A percentile compares a stretch with the other conserved stretches of the same genome.
These are phyloP conservation scores for Porites divaricata DNA, from an alignment of 92 coral and sea anemone genomes.

Conservation along the genomic window DNA sequence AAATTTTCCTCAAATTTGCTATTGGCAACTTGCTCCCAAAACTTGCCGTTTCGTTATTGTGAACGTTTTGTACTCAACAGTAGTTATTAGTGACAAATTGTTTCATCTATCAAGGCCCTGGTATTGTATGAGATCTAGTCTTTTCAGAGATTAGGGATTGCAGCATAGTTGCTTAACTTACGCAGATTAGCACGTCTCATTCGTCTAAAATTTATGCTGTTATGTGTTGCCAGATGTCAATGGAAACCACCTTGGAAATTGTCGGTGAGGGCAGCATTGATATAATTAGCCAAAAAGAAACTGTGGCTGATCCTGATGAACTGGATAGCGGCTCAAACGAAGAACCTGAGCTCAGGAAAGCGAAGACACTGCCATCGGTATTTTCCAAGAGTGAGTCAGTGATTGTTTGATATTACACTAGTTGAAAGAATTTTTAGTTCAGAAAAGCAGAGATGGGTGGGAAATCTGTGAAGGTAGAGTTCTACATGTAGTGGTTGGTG, in stretches of 20 bases:
- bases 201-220: not conserved
- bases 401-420: not conserved
- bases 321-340: not conserved
- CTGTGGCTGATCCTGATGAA: not conserved
- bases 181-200: not conserved
- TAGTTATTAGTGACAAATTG: no score
- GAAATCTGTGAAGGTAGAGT: no score
- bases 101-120: no score
- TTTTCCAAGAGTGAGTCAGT: conserved; percentile 24
- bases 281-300: not conserved
- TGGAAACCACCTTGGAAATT: conserved; percentile 5
- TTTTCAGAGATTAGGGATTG: no score
- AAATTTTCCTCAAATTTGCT: no score
- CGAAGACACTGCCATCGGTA: conserved; percentile 6
- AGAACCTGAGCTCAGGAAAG: conserved; percentile 4
- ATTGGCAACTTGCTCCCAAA: no score
- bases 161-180: not conserved
- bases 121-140: no score
- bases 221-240: conserved; percentile 5
- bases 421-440: no score
- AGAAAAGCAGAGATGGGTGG: no score
- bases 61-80: no score
- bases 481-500: no score
- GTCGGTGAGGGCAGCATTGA: conserved; percentile 1
- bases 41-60: no score